Evolutionary conservation across 1,140 invertebrate genomes (phyloP).

Genomic region (Nephila pilipes): DNA sequence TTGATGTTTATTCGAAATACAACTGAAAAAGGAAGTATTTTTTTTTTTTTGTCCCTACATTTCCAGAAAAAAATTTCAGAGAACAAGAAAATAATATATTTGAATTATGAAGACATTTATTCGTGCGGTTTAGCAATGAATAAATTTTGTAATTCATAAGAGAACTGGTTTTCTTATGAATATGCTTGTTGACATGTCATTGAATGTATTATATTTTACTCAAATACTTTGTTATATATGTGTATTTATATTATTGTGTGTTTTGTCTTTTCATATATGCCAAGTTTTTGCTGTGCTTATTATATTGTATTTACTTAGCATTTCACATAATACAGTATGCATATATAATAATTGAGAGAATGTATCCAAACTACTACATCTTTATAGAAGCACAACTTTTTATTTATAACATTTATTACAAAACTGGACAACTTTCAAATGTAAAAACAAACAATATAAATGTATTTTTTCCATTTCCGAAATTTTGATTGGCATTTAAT

Average conservation of each 20-base stretch:
- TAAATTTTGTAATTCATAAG: not conserved
- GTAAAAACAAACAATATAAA: too few relatives aligned
- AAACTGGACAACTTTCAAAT: not conserved
- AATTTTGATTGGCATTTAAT: too few relatives aligned
- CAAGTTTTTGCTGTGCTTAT: not conserved
- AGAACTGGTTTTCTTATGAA: not conserved
- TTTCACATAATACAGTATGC: too few relatives aligned
- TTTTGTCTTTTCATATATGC: not conserved
- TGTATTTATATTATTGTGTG: not conserved
- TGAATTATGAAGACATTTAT: not conserved
- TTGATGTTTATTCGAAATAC: not conserved
- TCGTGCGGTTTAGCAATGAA: not conserved
- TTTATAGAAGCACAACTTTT: not conserved
- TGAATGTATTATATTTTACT: not conserved
- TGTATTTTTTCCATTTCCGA: too few relatives aligned
- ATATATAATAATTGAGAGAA: not conserved
- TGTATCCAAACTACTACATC: not conserved
- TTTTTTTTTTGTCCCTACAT: not conserved
- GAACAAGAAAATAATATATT: not conserved
- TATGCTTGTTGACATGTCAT: not conserved
- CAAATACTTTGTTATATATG: not conserved
- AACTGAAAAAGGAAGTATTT: not conserved
- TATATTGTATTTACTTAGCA: not conserved
- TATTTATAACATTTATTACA: not conserved
- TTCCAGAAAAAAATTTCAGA: not conserved